Evolutionary conservation across 2,113 vertebrate species (phyloP).

Genomic region (Thalassoma bifasciatum): DNA sequence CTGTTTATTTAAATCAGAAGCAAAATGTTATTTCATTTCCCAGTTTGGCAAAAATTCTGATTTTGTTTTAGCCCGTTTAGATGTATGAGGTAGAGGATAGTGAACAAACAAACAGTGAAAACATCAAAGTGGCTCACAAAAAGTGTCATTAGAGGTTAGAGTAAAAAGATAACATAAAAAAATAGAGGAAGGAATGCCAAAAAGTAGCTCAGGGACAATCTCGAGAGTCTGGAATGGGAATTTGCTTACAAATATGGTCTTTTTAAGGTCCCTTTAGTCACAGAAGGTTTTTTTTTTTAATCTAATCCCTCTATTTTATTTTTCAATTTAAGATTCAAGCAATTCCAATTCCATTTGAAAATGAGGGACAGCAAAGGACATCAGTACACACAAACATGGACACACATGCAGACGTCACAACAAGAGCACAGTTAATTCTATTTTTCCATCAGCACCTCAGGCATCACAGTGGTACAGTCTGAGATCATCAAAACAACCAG

Average conservation of each 20-base stretch:
- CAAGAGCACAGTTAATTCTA: slow-evolving; percentile 37
- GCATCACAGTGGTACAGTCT: slow-evolving; percentile 34
- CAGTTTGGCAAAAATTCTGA: too few species aligned
- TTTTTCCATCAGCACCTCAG: slow-evolving; percentile 43
- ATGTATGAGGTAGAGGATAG: neutral
- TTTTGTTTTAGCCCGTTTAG: neutral
- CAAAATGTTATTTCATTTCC: too few species aligned
- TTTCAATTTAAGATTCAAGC: slow-evolving; percentile 45
- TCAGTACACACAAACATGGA: too few species aligned
- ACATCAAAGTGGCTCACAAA: slow-evolving; percentile 35
- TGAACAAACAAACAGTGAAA: slow-evolving; percentile 15
- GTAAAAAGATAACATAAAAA: slow-evolving; percentile 26
- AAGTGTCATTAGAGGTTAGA: slow-evolving; percentile 30
- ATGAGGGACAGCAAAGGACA: slow-evolving; percentile 46
- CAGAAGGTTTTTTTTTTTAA: slow-evolving; percentile 10
- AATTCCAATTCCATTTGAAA: slow-evolving; percentile 51
- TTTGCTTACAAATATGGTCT: slow-evolving; percentile 25
- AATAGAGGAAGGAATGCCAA: slow-evolving; percentile 5
- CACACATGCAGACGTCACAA: neutral
- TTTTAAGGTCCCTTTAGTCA: slow-evolving; percentile 52
- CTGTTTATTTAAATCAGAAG: too few species aligned
- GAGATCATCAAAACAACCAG: slow-evolving; percentile 32
- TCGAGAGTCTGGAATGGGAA: slow-evolving; percentile 2
- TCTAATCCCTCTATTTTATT: slow-evolving; percentile 20
- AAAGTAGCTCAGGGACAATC: slow-evolving; percentile 7